Conservation (phyloP, 1,140 invertebrate species). For the Periplaneta americana region DNA sequence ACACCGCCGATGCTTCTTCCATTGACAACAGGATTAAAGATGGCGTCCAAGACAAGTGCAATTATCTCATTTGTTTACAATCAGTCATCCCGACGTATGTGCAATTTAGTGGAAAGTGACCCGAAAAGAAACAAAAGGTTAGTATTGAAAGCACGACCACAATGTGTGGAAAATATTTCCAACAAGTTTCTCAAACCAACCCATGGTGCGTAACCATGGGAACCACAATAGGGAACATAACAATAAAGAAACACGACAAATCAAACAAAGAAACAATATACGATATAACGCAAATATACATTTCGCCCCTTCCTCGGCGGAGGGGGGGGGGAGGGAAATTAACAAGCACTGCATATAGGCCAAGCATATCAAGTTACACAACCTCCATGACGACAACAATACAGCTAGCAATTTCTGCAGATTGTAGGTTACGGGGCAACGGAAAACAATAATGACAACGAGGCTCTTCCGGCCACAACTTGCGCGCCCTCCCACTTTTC, state of each 20-base stretch:
- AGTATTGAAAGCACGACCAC: neutral
- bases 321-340: neutral
- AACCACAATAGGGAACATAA: neutral
- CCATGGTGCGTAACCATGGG: neutral
- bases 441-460: neutral
- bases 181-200: neutral
- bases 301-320: neutral
- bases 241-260: neutral
- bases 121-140: neutral
- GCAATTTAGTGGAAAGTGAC: neutral
- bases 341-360: neutral
- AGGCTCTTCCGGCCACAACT: neutral
- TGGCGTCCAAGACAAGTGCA: neutral
- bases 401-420: neutral
- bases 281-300: neutral
- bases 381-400: neutral
- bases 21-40: neutral
- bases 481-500: neutral
- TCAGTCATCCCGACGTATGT: neutral
- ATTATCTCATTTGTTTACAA: neutral
- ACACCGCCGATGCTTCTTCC: too few species aligned
- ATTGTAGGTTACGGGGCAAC: neutral
- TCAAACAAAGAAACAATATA: neutral
- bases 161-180: neutral
- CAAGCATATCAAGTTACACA: neutral